Base-by-base conservation (phyloP, 2,888 invertebrate species). In the Andrena chrysosceles region DNA sequence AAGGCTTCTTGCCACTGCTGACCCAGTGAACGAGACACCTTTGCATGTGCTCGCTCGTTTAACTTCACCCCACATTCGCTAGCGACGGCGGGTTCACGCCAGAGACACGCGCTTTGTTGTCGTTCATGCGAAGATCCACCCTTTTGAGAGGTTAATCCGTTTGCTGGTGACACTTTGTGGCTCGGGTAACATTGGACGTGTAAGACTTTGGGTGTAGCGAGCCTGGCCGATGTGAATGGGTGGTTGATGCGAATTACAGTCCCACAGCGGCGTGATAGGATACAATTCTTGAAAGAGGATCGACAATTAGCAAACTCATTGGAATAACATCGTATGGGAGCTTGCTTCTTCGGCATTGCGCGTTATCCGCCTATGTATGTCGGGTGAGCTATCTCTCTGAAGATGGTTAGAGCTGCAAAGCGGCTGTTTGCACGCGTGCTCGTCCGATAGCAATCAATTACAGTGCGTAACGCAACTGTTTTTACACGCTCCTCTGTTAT, bases 21-120 rank as follows among this genome's bases (percentile, higher is more conserved):
- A 93, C 93, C 93, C 89, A 93, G 86, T 93, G 92, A 92, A 93
- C 91, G 89, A 91, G 91, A 91, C 91, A 90, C 91, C 89, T 90
- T 92, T 92, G 91, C 91, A 91, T 91, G 91, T 85, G 86, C 87
- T 82, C 85, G 84, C 89, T 87, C 89, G 87, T 89, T 89, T 89
- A 89, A 81, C 87, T 84, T 85, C 77, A 77, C 89, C 85, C 82
- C 87, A 74, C 83, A 71, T 83, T 76, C 67, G 74, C 69, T 56
- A 26, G 62, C 70, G 56, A 52, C 64, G 64, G 31, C 73, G 68
- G 52, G 54, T 79, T 75, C 79, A 63, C 75, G 74, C 72, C 79
- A 71, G 48, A 48, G 71, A 76, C 84, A 79, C 84, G 73, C 73
- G 77, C 75, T 71, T 54, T 62, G 13, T 62, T 52, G 35, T 66